Conservation (phyloP, 1,140 invertebrate genomes). For the Elysia chlorotica region DNA sequence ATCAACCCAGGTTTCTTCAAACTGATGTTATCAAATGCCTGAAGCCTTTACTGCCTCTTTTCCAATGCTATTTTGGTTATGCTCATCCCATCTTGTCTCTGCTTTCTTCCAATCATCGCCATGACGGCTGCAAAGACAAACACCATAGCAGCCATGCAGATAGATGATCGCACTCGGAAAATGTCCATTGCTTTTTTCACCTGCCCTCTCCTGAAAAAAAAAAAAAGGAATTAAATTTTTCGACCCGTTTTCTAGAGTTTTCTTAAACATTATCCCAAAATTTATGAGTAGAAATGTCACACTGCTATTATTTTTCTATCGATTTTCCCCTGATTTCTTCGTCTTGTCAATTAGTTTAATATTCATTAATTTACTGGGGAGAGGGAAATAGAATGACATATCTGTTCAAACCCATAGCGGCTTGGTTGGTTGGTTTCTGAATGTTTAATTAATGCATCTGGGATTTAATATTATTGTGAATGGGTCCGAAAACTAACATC, state of each 20-base stretch:
- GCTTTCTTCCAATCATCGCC: not conserved
- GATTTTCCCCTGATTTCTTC: not conserved
- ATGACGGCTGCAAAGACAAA: not conserved
- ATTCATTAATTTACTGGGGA: not conserved
- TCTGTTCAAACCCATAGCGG: too few relatives aligned
- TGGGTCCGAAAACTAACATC: too few relatives aligned
- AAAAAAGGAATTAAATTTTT: not conserved
- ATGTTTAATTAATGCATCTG: too few relatives aligned
- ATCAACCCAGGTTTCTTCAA: too few relatives aligned
- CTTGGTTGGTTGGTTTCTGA: too few relatives aligned
- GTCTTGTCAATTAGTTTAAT: not conserved
- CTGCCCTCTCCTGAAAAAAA: not conserved
- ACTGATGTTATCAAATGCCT: too few relatives aligned
- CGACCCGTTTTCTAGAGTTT: not conserved
- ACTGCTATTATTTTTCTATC: not conserved
- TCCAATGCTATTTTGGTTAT: not conserved
- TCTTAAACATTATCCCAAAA: not conserved
- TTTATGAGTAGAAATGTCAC: not conserved
- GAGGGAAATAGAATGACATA: too few relatives aligned
- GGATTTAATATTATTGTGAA: too few relatives aligned
- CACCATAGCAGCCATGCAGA: not conserved
- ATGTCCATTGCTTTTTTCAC: slow-evolving; percentile 3
- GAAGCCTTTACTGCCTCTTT: too few relatives aligned
- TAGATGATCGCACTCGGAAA: not conserved
- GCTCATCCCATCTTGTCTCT: not conserved